A percentile compares a stretch with the other conserved stretches of the same genome.
phyloP scores from a whole-genome alignment of 2,797 vertebrate genomes.

The Pelobates cultripes region DNA sequence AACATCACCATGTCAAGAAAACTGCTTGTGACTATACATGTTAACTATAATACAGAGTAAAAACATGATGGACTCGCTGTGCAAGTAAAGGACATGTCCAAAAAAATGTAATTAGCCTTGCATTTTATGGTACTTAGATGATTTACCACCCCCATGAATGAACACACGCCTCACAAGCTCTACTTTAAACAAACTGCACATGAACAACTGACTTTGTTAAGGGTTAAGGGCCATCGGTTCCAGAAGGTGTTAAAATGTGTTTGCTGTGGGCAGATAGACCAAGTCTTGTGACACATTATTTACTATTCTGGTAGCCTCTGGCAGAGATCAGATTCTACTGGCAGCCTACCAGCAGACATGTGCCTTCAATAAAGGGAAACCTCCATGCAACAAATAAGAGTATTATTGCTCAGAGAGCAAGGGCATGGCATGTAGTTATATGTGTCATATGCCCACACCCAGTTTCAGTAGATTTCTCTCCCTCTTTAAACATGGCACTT shows the following conservation, averaged over 20 bases:
- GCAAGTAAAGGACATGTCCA: too few relatives aligned
- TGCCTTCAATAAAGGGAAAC: constrained; percentile 82
- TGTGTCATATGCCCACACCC: constrained; percentile 24
- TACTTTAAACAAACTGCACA: too few relatives aligned
- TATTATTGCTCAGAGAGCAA: constrained; percentile 61
- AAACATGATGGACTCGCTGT: too few relatives aligned
- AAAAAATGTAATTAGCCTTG: too few relatives aligned
- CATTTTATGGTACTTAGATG: too few relatives aligned
- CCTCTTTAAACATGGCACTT: neutral
- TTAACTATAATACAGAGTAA: too few relatives aligned
- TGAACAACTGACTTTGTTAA: too few relatives aligned
- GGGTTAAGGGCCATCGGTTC: constrained; percentile 7
- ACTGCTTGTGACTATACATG: too few relatives aligned
- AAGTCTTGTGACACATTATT: constrained; percentile 80
- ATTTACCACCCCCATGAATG: too few relatives aligned
- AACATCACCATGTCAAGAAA: too few relatives aligned
- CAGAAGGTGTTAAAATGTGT: constrained; percentile 76
- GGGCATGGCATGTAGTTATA: constrained; percentile 59
- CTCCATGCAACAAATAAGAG: constrained; percentile 64
- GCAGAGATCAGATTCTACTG: constrained; percentile 79
- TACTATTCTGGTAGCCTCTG: constrained; percentile 87
- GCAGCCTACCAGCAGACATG: constrained; percentile 79
- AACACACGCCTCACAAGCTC: too few relatives aligned
- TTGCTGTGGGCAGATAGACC: constrained; percentile 69
- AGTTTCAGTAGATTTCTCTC: neutral